Evolutionary conservation across 2,888 invertebrate genomes (phyloP), one percentile per base, ranked within the genome.

Genomic region (Caenorhabditis virilis): DNA sequence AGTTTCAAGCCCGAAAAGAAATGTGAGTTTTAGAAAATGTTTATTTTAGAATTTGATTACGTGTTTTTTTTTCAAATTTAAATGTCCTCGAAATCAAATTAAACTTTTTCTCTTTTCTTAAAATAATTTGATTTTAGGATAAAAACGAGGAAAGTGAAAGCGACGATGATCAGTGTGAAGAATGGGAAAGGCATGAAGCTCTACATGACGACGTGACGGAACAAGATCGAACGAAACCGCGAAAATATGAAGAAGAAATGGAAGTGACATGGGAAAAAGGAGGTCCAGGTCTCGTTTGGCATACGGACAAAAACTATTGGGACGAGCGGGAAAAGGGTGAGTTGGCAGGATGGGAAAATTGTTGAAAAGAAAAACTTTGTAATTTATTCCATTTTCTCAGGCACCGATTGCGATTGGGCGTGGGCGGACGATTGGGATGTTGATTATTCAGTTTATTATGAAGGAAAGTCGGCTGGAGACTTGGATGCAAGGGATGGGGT

Each of bases 391-490:
- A n/a, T n/a, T 26, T 9, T 49, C 60, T 26, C 46, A 66, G 71
- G 72, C 9, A 72, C 71, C 0, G 78, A 78, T 36, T 71, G 87
- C 79, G 88, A 88, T 78, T 87, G 86, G 74, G 84, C 84, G 68
- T 87, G 87, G 52, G 84, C 86, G 2, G 88, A 88, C 79, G 87
- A 88, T 70, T 87, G 86, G 85, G 87, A 88, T 78, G 85, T 88
- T 1, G 88, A 88, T 71, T 87, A 86, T 84, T 84, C 85, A 63
- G 84, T 82, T 1, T 88, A 87, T 77, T 86, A 86, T 67, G 85
- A 86, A 57, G 75, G 75, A 25, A 75, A 77, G 60, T 82, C 82
- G 13, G 84, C 82, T 9, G 85, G 84, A 22, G 87, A 87, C 70
- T 85, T 85, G 71, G 87, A 87, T 78, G 85, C 86, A 1, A 72